Base-by-base conservation (phyloP, 2,113 vertebrate species). In the Dasypus novemcinctus region DNA sequence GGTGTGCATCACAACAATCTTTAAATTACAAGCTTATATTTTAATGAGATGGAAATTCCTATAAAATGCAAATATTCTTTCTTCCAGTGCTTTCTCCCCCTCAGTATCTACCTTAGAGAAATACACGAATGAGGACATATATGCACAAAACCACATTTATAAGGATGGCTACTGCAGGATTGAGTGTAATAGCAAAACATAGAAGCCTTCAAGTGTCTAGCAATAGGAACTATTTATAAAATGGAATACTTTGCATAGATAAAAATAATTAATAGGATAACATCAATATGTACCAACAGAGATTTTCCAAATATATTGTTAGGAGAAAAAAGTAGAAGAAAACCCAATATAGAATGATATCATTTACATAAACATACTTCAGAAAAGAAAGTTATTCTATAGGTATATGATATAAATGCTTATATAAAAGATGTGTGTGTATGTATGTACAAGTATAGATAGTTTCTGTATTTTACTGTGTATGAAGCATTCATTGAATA, bases 41-140 rank as follows among this genome's bases (percentile, higher is more conserved):
- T 64, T 72, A 84, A 93, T 69, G 38, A 96, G 20, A 83, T 79
- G 75, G 87, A 86, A 52, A 86, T 74, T 87, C 74, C 36, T 69
- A 46, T n/a, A 59, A 87, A 93, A 79, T 72, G 21, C 5, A 92
- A 78, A 63, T 61, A 36, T 5, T 91, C 25, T 93, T 23, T 84
- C 9, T 87, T 79, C 21, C 23, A 66, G 7, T 4, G 21, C 59
- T 72, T 52, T 38, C 9, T 7, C 18, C 13, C 46, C 69, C 29
- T 94, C 9, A 64, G 33, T 25, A 41, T 87, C 57, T 79, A 15
- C 15, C 3, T n/a, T 74, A 3, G 14, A 33, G 49, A 90, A 83
- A 66, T 33, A 76, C 27, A 21, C 43, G 23, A 3, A 25, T 15
- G 71, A 76, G 49, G 59, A 91, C 15, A 72, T 36, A 6, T 52